Evolutionary conservation across 2,888 invertebrate species (phyloP).

Genomic region (Meghimatium bilineatum): DNA sequence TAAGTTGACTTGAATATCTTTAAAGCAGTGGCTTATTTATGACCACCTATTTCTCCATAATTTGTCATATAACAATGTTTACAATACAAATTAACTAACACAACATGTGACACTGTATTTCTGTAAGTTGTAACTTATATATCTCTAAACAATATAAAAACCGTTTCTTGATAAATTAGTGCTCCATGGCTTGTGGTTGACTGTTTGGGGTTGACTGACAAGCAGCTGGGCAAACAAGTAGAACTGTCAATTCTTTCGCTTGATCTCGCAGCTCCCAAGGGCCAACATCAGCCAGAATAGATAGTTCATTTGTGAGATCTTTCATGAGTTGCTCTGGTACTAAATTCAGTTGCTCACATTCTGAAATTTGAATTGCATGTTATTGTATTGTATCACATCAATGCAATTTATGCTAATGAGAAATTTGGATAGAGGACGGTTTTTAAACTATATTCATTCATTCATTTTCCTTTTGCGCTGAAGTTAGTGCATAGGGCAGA

Average conservation of each 20-base stretch:
- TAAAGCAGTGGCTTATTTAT: too few species aligned
- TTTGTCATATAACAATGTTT: too few species aligned
- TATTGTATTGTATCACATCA: slow-evolving; percentile 2
- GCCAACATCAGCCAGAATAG: slow-evolving; percentile 37
- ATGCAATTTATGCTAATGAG: background rate
- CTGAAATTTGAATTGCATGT: background rate
- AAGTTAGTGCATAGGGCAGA: too few species aligned
- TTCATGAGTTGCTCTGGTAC: slow-evolving; percentile 12
- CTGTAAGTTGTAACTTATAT: background rate
- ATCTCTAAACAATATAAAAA: background rate
- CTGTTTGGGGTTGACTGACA: background rate
- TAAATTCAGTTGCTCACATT: slow-evolving; percentile 15
- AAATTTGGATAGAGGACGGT: too few species aligned
- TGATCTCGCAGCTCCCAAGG: slow-evolving; percentile 42
- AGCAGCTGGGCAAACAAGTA: background rate
- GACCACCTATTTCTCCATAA: too few species aligned
- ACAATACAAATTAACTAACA: too few species aligned
- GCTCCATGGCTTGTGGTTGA: slow-evolving; percentile 44
- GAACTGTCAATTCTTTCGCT: slow-evolving; percentile 19
- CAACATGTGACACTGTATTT: too few species aligned
- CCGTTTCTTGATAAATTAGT: background rate
- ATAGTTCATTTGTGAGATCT: slow-evolving; percentile 28
- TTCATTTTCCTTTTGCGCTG: too few species aligned
- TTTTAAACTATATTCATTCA: too few species aligned
- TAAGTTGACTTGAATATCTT: too few species aligned